These are phyloP conservation scores for Numenius phaeopus DNA, from an alignment of 2,797 vertebrate species.

Conservation along the genomic window DNA sequence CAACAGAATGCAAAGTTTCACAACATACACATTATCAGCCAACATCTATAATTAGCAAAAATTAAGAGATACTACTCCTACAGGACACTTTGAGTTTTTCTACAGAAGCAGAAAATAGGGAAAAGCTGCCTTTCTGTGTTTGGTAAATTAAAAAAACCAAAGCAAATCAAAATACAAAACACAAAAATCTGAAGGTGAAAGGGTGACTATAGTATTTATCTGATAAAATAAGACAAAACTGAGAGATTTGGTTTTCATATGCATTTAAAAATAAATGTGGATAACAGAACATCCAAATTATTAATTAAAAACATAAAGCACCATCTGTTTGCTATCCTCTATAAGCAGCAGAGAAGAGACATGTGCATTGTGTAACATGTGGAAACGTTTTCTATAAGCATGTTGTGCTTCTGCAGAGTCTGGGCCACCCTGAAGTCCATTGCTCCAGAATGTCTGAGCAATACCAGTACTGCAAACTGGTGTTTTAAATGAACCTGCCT, in stretches of 20 bases:
- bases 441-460: background rate
- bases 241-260: accelerated
- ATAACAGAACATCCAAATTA: background rate
- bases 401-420: background rate
- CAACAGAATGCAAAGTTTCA: background rate
- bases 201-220: background rate
- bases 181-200: background rate
- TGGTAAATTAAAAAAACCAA: background rate
- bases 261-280: background rate
- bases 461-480: background rate
- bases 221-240: background rate
- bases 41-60: background rate
- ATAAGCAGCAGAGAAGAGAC: background rate
- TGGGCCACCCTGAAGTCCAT: background rate
- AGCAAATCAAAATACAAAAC: accelerated
- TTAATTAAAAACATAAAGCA: background rate
- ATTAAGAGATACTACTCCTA: background rate
- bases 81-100: background rate
- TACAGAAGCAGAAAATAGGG: background rate
- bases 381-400: background rate
- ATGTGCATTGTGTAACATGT: background rate
- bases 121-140: background rate
- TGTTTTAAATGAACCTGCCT: background rate
- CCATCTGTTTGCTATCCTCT: background rate
- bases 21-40: background rate